These are phyloP conservation scores for Meleagris gallopavo DNA, from an alignment of 2,113 vertebrate genomes.

Conservation along the genomic window DNA sequence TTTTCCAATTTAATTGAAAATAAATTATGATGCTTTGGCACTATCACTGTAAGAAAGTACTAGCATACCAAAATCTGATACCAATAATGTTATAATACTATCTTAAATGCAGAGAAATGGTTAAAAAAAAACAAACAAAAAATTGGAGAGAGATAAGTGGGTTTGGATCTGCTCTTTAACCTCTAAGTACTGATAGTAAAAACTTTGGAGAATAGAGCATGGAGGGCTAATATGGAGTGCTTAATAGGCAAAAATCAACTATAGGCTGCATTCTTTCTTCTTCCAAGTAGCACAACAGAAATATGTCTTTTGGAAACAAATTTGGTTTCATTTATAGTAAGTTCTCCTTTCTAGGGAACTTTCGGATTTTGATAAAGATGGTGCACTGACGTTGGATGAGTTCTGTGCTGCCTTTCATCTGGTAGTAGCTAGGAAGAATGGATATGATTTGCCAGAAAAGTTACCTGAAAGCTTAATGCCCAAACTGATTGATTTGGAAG, in stretches of 20 bases:
- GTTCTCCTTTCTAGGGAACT: slow-evolving; percentile 88
- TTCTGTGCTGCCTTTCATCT: slow-evolving; percentile 99
- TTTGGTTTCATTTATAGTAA: slow-evolving; percentile 51
- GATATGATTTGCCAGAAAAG: slow-evolving; percentile 98
- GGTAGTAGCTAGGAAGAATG: slow-evolving; percentile 97
- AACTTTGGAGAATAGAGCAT: neutral
- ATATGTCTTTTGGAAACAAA: neutral
- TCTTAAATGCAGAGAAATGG: neutral
- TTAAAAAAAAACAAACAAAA: neutral
- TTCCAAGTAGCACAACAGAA: neutral
- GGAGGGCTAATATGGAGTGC: neutral
- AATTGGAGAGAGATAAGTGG: neutral
- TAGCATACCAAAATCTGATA: neutral
- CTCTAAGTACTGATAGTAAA: neutral
- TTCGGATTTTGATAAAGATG: slow-evolving; percentile 99
- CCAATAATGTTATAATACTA: neutral
- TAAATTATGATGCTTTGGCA: neutral
- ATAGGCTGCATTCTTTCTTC: neutral
- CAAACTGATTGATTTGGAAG: slow-evolving; percentile 98
- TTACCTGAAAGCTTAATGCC: slow-evolving; percentile 99
- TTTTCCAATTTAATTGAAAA: neutral
- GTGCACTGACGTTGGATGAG: slow-evolving; percentile 95
- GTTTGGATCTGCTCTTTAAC: neutral
- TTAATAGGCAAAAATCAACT: neutral
- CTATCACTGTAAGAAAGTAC: neutral